phyloP scores from a whole-genome alignment of 2,797 vertebrate species.

The Platalea minor region DNA sequence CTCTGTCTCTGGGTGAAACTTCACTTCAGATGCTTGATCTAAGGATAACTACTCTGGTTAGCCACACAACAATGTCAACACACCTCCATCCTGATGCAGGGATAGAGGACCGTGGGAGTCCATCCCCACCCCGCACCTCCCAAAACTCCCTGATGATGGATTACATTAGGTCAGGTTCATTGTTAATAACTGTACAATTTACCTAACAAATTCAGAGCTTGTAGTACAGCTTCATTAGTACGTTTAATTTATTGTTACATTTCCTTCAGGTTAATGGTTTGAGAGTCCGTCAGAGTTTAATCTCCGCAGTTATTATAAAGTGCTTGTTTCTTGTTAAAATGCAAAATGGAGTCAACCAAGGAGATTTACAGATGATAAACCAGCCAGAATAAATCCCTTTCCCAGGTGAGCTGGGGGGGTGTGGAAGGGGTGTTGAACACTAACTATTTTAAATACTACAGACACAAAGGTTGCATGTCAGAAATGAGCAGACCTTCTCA shows the following conservation, averaged over 20 bases:
- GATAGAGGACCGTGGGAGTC: background rate
- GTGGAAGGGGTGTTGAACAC: background rate
- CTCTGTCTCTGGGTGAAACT: background rate
- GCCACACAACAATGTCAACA: background rate
- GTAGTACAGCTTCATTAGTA: slow-evolving; percentile 69
- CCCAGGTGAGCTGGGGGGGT: background rate
- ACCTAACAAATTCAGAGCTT: slow-evolving; percentile 64
- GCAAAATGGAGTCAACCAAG: slow-evolving; percentile 39
- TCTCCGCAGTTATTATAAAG: slow-evolving; percentile 65
- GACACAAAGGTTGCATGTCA: background rate
- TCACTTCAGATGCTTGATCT: background rate
- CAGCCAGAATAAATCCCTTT: slow-evolving; percentile 16
- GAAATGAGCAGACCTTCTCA: background rate
- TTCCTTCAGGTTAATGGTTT: slow-evolving; percentile 73
- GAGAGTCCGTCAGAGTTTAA: slow-evolving; percentile 56
- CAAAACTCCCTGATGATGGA: background rate
- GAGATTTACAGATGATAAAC: slow-evolving; percentile 53
- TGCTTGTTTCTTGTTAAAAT: slow-evolving; percentile 66
- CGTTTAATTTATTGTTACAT: slow-evolving; percentile 68
- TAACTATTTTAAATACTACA: background rate
- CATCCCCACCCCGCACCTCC: background rate
- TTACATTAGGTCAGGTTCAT: background rate
- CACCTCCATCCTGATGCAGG: background rate
- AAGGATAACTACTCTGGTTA: background rate
- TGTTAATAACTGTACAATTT: slow-evolving; percentile 71